Evolutionary conservation across 2,113 vertebrate genomes (phyloP), one percentile per base, ranked within the genome.

Genomic region (Dicentrarchus labrax): DNA sequence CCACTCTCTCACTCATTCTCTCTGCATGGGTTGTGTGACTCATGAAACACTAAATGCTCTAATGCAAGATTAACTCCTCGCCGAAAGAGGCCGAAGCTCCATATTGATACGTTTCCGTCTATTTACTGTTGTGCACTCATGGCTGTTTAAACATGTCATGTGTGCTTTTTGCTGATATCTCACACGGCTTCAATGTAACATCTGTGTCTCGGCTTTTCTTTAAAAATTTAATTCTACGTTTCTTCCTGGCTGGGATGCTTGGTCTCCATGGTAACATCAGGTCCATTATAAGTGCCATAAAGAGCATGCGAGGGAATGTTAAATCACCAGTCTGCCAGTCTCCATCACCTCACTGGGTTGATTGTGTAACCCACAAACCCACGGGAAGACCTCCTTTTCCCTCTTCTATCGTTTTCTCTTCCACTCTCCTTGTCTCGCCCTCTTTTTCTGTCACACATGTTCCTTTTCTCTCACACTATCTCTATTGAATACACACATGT

Each of bases 211-310:
- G 17, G 62, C 59, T 88, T 85, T 47, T 73, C 21, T 66, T 85
- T 77, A 56, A 83, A 86, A 82, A 47, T 84, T 86, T 68, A 88
- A 91, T 57, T 54, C 64, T 69, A n/a, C 24, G 24, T 81, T 3
- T 86, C 65, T 45, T 89, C 45, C 74, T 84, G 64, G 43, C 86
- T 61, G 73, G 83, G 47, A 84, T 89, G 86, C 80, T 60, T 78
- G 83, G 92, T 92, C 88, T 91, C 93, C 91, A 94, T 95, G 89
- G 92, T 87, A 94, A 95, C 93, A 76, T 87, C 73, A 82, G 78
- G 73, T 80, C 77, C 76, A 82, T 93, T 86, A 90, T 84, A 85
- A 89, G 81, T 89, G 75, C 73, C 76, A 83, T 89, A 84, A 94
- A 88, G 86, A 88, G 65, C 59, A 70, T 86, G 80, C 3, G 17